Base-by-base conservation (phyloP, 1,140 invertebrate genomes). In the Drosophila arawakana region DNA sequence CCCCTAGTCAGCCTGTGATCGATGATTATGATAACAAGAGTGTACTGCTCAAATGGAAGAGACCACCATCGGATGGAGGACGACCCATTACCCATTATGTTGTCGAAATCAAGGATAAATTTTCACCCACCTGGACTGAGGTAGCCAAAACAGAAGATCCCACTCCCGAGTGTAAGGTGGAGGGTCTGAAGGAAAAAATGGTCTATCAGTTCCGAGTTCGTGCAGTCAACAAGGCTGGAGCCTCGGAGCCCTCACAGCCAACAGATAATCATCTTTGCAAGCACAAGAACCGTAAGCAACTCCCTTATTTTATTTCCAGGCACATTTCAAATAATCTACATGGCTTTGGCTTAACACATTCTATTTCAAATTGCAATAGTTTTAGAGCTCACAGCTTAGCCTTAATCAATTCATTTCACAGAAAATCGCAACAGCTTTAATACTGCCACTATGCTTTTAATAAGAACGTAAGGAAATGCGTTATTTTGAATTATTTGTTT, bases 81-180 rank as follows among this genome's bases (percentile, higher is more conserved):
- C 95, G 98, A 71, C 97, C 98, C n/a, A 97, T 99, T 73, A 95
- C 95, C 54, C 97, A 98, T 79, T 99, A 99, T 84, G 95, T 98
- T 21, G 95, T 99, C 52, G 98, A 99, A 94, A 98, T 97, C 94
- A 99, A 98, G 91, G 98, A 99, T 90, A 99, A 99, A 93, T 97
- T 97, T 81, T 94, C 96, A 15, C 94, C 95, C 10, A 97, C 98
- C 62, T 99, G 98, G 98, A 93, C 94, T 30, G 97, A 98, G 94
- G 96, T 97, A 9, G 93, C 95, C 1, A 97, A 97, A 89, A 98
- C 97, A 0, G 93, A 94, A 49, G 96, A 97, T 75, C 94, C 94
- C 9, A 96, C 95, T 62, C 96, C 96, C 0, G 95, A 97, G 92
- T 95, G 94, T 47, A 96, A 96, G 86, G 96, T 98, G 1, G 96